phyloP scores from a whole-genome alignment of 2,888 invertebrate species.

The Agriotes lineatus region DNA sequence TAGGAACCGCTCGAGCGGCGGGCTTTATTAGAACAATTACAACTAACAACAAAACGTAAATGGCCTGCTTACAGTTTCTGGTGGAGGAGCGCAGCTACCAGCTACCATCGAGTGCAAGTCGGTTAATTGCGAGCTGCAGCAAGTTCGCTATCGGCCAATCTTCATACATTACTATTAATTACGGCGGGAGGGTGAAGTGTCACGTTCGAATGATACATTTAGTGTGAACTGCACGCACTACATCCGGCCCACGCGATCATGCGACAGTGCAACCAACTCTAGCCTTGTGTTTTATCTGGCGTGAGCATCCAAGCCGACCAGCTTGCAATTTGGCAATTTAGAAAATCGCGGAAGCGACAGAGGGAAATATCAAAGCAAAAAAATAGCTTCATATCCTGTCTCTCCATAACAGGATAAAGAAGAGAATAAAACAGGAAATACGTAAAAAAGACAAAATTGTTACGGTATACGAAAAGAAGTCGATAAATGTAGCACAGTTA shows the following conservation, averaged over 20 bases:
- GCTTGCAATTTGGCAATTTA: no score
- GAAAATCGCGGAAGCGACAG: no score
- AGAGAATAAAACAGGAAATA: no score
- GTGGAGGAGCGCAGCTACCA: neutral
- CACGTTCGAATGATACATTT: slow-evolving; percentile 14
- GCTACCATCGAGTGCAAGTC: slow-evolving; percentile 8
- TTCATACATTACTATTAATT: slow-evolving; percentile 9
- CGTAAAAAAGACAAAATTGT: no score
- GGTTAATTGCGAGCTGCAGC: slow-evolving; percentile 3
- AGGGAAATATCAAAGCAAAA: no score
- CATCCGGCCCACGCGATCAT: slow-evolving; percentile 3
- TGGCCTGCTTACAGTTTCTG: slow-evolving; percentile 19
- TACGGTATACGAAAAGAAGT: no score
- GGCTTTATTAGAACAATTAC: slow-evolving; percentile 33
- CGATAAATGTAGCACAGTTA: no score
- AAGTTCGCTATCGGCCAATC: neutral
- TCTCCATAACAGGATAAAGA: no score
- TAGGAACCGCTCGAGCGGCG: slow-evolving; percentile 24
- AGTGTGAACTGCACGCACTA: neutral
- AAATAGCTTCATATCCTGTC: no score
- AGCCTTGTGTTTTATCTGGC: no score
- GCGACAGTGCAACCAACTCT: slow-evolving; percentile 9
- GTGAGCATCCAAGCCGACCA: no score
- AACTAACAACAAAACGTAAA: slow-evolving; percentile 21
- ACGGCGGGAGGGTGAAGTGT: slow-evolving; percentile 8